Base-by-base conservation (phyloP, 2,113 vertebrate genomes). In the Pelobates fuscus region DNA sequence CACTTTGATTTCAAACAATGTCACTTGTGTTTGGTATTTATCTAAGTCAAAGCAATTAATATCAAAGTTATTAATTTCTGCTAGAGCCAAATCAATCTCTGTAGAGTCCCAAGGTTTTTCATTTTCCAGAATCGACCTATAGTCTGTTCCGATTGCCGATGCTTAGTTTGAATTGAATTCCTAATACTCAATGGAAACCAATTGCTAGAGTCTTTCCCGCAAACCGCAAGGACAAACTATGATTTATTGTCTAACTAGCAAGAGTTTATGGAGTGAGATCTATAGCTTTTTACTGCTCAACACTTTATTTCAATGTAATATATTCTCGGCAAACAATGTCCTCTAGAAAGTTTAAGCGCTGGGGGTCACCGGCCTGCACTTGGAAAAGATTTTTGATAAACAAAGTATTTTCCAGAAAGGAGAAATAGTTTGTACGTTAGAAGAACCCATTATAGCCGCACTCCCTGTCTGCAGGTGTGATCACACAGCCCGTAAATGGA, bases 211-310 rank as follows among this genome's bases (percentile, higher is more conserved):
- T 5, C 70, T 54, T 72, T 54, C 27, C 24, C 1, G 29, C 44
- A 30, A 72, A 32, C 27, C 15, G 2, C 60, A 54, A 73, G 70
- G 70, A 41, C 70, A 26, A 14, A 18, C 29, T 2, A 15, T 55
- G 60, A 73, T 73, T 73, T 63, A 73, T 30, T 4, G 8, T 11
- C 18, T 15, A 52, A 37, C n/a, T 41, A 1, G 21, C n/a, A 32
- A 21, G 23, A 26, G 14, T 73, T 73, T 73, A 64, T 73, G 60
- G 15, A 41, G 12, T 73, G 70, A 64, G 10, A 18, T 25, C 68
- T 3, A 7, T 20, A 29, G 27, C 44, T 5, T 54, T 63, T 73
- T 64, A 64, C 44, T 55, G 70, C 59, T 32, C 43, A 20, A 23
- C 12, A 55, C 70, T 73, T 6, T 12, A 25, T 71, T 46, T 10